Percentiles rank a stretch among this genome's conserved stretches.
phyloP scores from a whole-genome alignment of 2,113 vertebrate species.

The Redunca redunca region DNA sequence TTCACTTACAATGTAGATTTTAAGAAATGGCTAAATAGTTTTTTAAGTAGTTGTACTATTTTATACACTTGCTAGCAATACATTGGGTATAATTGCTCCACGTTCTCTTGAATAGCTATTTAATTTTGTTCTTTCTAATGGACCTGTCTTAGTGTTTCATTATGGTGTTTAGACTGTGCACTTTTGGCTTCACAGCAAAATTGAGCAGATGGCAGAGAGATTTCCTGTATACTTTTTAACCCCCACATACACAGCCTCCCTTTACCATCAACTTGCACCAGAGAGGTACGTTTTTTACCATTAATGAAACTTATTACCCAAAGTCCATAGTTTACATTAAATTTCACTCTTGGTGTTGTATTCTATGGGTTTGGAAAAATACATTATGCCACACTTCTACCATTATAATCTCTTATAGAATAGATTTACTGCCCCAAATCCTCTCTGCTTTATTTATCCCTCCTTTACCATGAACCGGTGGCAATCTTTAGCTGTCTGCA shows the following conservation, averaged over 20 bases:
- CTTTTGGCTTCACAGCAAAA: background rate
- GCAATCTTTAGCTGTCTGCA: background rate
- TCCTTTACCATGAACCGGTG: background rate
- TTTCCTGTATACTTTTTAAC: background rate
- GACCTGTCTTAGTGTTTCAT: background rate
- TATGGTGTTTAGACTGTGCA: background rate
- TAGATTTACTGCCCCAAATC: background rate
- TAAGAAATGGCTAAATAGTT: background rate
- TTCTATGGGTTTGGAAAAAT: background rate
- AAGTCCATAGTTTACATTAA: background rate
- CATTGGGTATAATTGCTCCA: background rate
- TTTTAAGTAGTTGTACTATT: background rate
- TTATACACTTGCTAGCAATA: background rate
- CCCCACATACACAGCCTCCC: background rate
- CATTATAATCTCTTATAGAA: background rate
- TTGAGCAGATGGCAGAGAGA: background rate
- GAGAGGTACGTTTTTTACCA: background rate
- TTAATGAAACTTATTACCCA: background rate
- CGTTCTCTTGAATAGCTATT: no score
- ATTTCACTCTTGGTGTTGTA: background rate
- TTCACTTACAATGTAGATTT: background rate
- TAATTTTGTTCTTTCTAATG: background rate
- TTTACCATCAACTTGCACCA: background rate
- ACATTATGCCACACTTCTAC: background rate
- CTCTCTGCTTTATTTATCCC: background rate